Percentiles rank a stretch among this genome's conserved stretches.
Evolutionary conservation across 2,888 invertebrate genomes (phyloP).

Genomic region (Heteromyza rotundicornis): DNA sequence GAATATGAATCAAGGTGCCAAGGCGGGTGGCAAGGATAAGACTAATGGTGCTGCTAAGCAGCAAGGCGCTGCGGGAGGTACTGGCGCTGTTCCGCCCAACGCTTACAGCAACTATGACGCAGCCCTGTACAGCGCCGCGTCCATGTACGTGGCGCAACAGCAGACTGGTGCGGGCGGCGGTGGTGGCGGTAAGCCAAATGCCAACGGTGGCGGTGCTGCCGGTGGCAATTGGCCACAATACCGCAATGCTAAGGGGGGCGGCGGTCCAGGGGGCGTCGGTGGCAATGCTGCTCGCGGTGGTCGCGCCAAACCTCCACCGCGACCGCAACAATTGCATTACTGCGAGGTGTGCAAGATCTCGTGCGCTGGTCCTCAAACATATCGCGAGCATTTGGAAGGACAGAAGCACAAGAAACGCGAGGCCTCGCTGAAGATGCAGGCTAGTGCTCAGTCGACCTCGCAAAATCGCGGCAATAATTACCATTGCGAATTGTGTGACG

Average conservation of each 20-base stretch:
- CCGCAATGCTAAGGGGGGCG: constrained; percentile 63
- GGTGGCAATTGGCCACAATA: constrained; percentile 66
- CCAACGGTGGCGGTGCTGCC: constrained; percentile 33
- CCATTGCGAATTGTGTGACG: constrained; percentile 97
- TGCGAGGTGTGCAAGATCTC: constrained; percentile 99
- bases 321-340: constrained; percentile 93
- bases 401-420: constrained; percentile 99
- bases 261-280: constrained; percentile 17
- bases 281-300: constrained; percentile 31
- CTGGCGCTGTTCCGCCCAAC: constrained; percentile 71
- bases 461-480: constrained; percentile 68
- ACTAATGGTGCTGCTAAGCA: constrained; percentile 44
- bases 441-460: constrained; percentile 69
- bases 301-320: constrained; percentile 73
- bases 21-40: constrained; percentile 53
- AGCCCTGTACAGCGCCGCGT: constrained; percentile 93
- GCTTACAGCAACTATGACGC: constrained; percentile 90
- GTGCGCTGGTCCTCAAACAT: constrained; percentile 93
- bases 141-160: constrained; percentile 91
- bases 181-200: constrained; percentile 55
- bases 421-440: constrained; percentile 78
- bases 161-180: constrained; percentile 59
- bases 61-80: constrained; percentile 56
- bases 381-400: constrained; percentile 96
- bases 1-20: constrained; percentile 68